Conservation (phyloP, 2,113 vertebrate genomes). For the Rhodinocichla rosea region DNA sequence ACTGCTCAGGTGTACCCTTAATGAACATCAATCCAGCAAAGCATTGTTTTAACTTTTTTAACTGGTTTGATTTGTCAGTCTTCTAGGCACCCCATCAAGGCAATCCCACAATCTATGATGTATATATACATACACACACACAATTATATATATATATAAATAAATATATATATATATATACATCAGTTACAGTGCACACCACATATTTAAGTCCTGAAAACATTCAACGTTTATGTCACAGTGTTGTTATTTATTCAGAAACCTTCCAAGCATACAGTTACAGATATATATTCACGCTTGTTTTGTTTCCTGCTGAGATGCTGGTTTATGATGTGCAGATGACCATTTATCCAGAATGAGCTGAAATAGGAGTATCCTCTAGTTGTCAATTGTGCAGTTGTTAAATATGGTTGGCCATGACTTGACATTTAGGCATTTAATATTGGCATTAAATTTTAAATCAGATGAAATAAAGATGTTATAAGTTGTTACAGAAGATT, state of each 20-base stretch:
- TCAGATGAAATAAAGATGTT: background rate
- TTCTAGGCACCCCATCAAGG: background rate
- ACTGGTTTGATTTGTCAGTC: background rate
- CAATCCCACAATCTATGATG: background rate
- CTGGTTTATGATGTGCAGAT: background rate
- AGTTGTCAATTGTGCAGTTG: background rate
- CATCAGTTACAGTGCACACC: background rate
- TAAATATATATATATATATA: no score
- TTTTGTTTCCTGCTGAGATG: background rate
- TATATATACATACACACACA: fast-evolving
- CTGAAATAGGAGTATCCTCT: background rate
- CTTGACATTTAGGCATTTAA: slow-evolving; percentile 22
- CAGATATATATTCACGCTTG: background rate
- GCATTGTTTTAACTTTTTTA: background rate
- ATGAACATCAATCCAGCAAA: background rate
- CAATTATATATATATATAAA: fast-evolving
- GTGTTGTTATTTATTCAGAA: background rate
- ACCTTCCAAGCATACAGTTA: background rate
- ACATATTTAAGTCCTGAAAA: background rate
- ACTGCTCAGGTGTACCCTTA: background rate
- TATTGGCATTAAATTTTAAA: background rate
- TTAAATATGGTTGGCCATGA: background rate
- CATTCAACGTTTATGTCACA: background rate
- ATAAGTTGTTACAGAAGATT: background rate
- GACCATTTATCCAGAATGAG: background rate